phyloP scores from a whole-genome alignment of 2,113 vertebrate genomes.

The Amia ocellicauda region DNA sequence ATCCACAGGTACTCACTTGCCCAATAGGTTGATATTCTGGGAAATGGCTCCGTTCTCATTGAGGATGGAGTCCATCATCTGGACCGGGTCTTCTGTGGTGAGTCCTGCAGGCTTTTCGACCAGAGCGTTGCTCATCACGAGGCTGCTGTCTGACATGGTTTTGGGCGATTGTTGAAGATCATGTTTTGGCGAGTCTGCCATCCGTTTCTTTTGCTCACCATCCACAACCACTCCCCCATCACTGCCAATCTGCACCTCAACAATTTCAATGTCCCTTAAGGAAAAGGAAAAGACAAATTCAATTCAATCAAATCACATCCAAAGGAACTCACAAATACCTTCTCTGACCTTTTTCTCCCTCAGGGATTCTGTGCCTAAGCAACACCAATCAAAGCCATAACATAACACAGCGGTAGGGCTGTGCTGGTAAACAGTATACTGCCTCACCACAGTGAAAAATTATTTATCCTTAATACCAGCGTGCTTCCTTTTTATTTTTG shows the following conservation, averaged over 20 bases:
- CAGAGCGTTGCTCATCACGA: constrained; percentile 69
- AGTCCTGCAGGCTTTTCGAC: constrained; percentile 72
- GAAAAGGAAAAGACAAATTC: no score
- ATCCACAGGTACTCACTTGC: constrained; percentile 86
- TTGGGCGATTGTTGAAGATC: constrained; percentile 18
- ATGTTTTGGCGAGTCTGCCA: constrained; percentile 4
- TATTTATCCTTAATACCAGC: no score
- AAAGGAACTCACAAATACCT: no score
- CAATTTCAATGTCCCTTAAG: constrained; percentile 80
- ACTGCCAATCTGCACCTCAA: constrained; percentile 77
- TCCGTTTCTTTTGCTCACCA: no score
- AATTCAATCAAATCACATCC: no score
- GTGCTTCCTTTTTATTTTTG: no score
- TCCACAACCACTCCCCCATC: constrained; percentile 65
- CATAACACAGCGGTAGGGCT: no score
- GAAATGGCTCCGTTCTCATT: constrained; percentile 83
- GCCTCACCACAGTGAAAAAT: no score
- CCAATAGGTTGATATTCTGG: constrained; percentile 92
- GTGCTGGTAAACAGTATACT: no score
- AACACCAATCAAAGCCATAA: no score
- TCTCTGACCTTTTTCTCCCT: no score
- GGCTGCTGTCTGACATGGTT: constrained; percentile 36
- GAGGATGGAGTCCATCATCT: constrained; percentile 96
- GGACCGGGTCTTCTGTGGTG: constrained; percentile 83
- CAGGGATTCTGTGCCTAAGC: no score